Evolutionary conservation across 2,797 vertebrate genomes (phyloP).

Genomic region (Serranus cabrilla): DNA sequence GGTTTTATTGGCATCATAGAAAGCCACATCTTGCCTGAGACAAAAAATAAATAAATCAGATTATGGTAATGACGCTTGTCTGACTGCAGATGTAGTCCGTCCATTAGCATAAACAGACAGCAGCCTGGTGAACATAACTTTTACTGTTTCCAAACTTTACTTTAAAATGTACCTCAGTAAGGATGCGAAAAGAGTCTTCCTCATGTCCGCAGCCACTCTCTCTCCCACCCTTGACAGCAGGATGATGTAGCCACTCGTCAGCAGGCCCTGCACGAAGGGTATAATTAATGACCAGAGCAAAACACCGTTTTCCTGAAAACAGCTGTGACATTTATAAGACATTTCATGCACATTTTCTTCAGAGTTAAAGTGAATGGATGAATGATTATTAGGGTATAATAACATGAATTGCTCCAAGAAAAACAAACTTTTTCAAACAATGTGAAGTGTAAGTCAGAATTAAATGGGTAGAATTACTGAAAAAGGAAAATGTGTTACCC

Average conservation of each 20-base stretch:
- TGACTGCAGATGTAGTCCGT: background rate
- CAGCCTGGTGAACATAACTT: background rate
- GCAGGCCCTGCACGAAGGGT: constrained; percentile 85
- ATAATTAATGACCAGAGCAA: constrained; percentile 32
- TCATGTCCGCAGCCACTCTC: constrained; percentile 91
- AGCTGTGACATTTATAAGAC: constrained; percentile 15
- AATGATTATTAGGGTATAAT: background rate
- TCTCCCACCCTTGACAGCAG: constrained; percentile 93
- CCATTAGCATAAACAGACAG: background rate
- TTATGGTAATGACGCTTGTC: background rate
- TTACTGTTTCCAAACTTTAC: background rate
- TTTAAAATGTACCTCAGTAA: constrained; percentile 85
- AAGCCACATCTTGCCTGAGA: constrained; percentile 93
- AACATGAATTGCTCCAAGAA: background rate
- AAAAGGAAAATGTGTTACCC: background rate
- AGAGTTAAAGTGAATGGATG: background rate
- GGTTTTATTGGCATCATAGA: constrained; percentile 94
- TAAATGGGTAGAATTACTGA: background rate
- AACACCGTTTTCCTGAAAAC: constrained; percentile 29
- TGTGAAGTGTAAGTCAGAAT: background rate
- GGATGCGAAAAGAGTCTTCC: constrained; percentile 91
- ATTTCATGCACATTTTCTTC: constrained; percentile 8
- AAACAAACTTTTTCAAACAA: background rate
- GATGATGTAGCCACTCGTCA: constrained; percentile 95
- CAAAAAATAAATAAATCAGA: constrained; percentile 18